phyloP scores from a whole-genome alignment of 1,140 invertebrate genomes.

The Bombyx mandarina region DNA sequence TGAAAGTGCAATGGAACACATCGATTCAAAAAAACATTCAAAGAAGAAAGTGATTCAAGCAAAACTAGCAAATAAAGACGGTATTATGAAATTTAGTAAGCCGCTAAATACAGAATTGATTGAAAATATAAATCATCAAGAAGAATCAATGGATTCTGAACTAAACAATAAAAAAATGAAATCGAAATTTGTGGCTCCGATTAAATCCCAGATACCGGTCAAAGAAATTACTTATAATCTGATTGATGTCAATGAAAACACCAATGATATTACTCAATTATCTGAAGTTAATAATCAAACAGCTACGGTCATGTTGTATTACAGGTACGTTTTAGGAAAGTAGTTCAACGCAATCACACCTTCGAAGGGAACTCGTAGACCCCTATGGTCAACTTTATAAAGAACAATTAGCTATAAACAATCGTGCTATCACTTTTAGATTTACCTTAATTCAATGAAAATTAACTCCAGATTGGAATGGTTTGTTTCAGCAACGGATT shows the following conservation, averaged over 20 bases:
- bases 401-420: too few relatives aligned
- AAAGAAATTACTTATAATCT: constrained; percentile 30
- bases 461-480: neutral
- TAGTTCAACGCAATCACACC: too few relatives aligned
- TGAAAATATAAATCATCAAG: too few relatives aligned
- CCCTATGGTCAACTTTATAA: too few relatives aligned
- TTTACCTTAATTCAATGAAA: too few relatives aligned
- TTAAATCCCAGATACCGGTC: constrained; percentile 39
- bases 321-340: constrained; percentile 19
- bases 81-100: constrained; percentile 46
- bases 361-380: too few relatives aligned
- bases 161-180: constrained; percentile 9
- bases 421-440: too few relatives aligned
- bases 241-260: constrained; percentile 19
- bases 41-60: constrained; percentile 35
- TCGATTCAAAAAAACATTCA: neutral
- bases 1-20: neutral
- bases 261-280: constrained; percentile 1
- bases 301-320: constrained; percentile 26
- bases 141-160: too few relatives aligned
- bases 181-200: constrained; percentile 37
- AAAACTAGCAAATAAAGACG: constrained; percentile 39
- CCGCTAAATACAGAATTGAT: constrained; percentile 10
- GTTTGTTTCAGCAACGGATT: constrained; percentile 36
- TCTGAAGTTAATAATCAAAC: constrained; percentile 11